Conservation (phyloP, 2,797 vertebrate genomes). For the Meriones psammophilus region DNA sequence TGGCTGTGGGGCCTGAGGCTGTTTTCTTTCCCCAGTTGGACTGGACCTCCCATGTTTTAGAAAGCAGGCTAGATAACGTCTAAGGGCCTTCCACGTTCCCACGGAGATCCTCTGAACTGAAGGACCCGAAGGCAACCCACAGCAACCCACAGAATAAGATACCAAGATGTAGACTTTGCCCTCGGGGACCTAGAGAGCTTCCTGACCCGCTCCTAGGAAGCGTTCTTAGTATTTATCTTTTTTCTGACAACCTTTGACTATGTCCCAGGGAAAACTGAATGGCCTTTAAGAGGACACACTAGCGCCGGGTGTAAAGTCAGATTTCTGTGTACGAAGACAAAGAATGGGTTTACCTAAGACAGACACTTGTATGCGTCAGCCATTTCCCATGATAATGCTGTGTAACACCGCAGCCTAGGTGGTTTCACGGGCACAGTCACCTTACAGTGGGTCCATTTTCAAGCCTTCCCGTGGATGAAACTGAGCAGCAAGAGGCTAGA, state of each 20-base stretch:
- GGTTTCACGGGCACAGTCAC: not conserved
- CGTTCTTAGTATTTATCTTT: not conserved
- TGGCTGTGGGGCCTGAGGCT: not conserved
- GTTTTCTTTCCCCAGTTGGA: not conserved
- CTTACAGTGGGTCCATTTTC: not conserved
- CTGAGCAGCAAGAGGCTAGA: not conserved
- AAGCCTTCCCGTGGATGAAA: not conserved
- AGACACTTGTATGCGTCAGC: not conserved
- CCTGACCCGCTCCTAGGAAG: not conserved
- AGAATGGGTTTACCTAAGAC: not conserved
- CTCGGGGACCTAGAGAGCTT: not conserved
- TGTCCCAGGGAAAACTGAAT: not conserved
- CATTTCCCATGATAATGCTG: not conserved
- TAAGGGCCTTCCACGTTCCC: not conserved
- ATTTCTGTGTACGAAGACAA: not conserved
- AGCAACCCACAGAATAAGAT: no score
- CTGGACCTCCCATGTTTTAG: not conserved
- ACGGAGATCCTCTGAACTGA: not conserved
- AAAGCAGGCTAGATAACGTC: not conserved
- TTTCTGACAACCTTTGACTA: not conserved
- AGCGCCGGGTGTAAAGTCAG: not conserved
- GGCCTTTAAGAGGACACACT: not conserved
- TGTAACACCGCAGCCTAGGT: rapidly evolving
- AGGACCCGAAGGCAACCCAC: not conserved
- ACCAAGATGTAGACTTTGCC: not conserved